These are phyloP conservation scores for Trematomus loennbergii DNA, from an alignment of 2,113 vertebrate genomes.

Conservation along the genomic window DNA sequence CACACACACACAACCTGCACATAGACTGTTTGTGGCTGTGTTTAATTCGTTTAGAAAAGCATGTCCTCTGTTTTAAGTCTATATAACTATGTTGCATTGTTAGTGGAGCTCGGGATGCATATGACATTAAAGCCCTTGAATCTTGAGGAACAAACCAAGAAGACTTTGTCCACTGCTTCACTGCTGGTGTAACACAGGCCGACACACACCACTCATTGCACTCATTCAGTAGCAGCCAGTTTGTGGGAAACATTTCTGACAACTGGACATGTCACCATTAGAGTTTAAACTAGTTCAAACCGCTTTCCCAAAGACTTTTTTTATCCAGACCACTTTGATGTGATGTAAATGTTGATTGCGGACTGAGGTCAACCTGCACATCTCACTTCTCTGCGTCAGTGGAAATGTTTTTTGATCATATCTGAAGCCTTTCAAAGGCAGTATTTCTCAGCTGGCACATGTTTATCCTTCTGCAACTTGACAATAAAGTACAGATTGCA, in stretches of 20 bases:
- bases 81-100: too few species aligned
- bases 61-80: slow-evolving; percentile 43
- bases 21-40: slow-evolving; percentile 16
- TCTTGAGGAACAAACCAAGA: slow-evolving; percentile 41
- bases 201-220: slow-evolving; percentile 38
- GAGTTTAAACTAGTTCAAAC: not conserved
- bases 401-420: too few species aligned
- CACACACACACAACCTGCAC: slow-evolving; percentile 12
- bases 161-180: slow-evolving; percentile 24
- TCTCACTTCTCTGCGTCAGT: not conserved
- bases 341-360: not conserved
- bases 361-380: not conserved
- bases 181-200: slow-evolving; percentile 34
- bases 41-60: slow-evolving; percentile 50
- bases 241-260: not conserved
- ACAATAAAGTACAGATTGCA: too few species aligned
- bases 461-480: too few species aligned
- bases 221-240: slow-evolving; percentile 14
- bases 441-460: too few species aligned
- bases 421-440: too few species aligned
- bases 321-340: not conserved
- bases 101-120: too few species aligned
- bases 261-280: not conserved
- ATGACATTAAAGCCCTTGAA: too few species aligned
- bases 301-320: not conserved